Evolutionary conservation across 2,888 invertebrate species (phyloP).

Genomic region (Andricus curvator): DNA sequence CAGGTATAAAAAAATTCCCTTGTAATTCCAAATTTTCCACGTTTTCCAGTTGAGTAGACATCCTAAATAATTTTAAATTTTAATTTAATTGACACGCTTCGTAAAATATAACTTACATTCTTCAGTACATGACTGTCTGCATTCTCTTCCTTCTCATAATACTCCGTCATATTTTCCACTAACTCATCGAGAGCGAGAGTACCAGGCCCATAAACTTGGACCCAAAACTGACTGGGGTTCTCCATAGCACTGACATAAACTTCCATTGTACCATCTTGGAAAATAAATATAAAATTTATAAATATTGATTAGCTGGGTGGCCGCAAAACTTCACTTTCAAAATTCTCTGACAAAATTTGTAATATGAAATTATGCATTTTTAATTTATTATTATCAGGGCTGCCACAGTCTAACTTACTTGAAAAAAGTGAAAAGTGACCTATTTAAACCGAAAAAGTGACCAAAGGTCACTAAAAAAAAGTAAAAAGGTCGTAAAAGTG

Average conservation of each 20-base stretch:
- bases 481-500: too few relatives aligned
- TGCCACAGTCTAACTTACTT: too few relatives aligned
- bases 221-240: constrained; percentile 90
- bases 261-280: constrained; percentile 84
- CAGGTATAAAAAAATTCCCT: too few relatives aligned
- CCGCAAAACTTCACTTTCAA: too few relatives aligned
- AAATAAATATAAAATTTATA: constrained; percentile 52
- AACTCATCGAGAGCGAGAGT: constrained; percentile 89
- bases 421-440: too few relatives aligned
- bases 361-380: too few relatives aligned
- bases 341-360: too few relatives aligned
- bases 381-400: too few relatives aligned
- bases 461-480: too few relatives aligned
- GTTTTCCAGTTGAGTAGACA: too few relatives aligned
- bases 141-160: constrained; percentile 85
- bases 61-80: not conserved
- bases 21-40: too few relatives aligned
- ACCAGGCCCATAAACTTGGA: constrained; percentile 89
- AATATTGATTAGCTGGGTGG: not conserved
- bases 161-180: constrained; percentile 90
- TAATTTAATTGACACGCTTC: constrained; percentile 1
- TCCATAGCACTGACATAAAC: constrained; percentile 93
- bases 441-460: too few relatives aligned
- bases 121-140: constrained; percentile 80
- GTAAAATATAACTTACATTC: constrained; percentile 66